Base-by-base conservation (phyloP, 2,113 vertebrate species). In the Oryzias celebensis region DNA sequence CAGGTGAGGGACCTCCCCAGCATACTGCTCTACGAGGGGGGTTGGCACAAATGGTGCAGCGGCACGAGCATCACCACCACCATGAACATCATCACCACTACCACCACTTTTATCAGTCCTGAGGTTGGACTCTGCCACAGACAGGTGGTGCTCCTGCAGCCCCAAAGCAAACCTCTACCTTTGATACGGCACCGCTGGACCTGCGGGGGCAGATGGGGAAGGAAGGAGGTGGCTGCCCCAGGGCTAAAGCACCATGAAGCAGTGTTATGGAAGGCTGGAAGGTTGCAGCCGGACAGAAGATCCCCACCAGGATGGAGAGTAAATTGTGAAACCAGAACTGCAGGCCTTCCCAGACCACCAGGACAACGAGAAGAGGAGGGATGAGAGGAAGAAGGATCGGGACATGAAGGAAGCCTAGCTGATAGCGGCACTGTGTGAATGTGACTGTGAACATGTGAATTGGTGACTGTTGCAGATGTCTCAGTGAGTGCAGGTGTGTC, bases 21-120 rank as follows among this genome's bases (percentile, higher is more conserved):
- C 5, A 58, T 92, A 36, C 82, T 97, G 86, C 90, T 96, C 7
- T 98, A 96, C 4, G 95, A 98, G 72, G 94, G 94, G 94, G 93
- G 65, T 91, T 93, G 63, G 94, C 94, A 50, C 96, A 95, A 71
- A 91, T 97, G 72, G 92, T 99, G 77, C 97, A 99, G 89, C 93
- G 97, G 84, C 97, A 99, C 0, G 96, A 99, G 76, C 97, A 99
- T 65, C 96, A 98, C 80, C 97, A 99, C 74, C 96, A 98, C 68
- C 97, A 99, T 0, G 97, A 99, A 86, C 97, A 99, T 81, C 97
- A 99, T 85, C 97, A 99, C 92, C 97, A 99, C 80, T 98, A 99
- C 85, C 97, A 99, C 84, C 96, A 99, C 89, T 97, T 98, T 82
- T 98, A 98, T 89, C 95, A 99, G 92, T 94, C 96, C 77, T 99